phyloP scores from a whole-genome alignment of 53 echinoderm and acorn worm genomes.

The Temnopleurus reevesii region DNA sequence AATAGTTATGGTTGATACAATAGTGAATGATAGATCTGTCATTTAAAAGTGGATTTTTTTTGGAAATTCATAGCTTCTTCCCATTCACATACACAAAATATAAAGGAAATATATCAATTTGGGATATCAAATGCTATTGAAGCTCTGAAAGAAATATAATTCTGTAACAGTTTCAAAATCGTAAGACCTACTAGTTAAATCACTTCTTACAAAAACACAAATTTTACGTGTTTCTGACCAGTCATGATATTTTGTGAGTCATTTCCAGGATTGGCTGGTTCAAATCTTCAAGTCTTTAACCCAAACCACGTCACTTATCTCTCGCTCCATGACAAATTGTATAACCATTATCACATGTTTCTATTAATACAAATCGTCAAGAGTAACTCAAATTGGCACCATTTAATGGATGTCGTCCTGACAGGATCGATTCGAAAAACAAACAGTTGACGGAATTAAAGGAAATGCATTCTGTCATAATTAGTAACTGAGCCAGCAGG shows the following conservation, averaged over 20 bases:
- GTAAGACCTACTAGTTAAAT: too few species aligned
- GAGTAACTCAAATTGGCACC: neutral
- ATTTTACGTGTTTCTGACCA: neutral
- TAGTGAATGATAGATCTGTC: too few species aligned
- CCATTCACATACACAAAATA: too few species aligned
- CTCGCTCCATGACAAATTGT: neutral
- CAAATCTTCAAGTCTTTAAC: neutral
- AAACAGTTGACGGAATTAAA: neutral
- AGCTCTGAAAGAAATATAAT: too few species aligned
- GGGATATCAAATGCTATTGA: too few species aligned
- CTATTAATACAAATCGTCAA: neutral
- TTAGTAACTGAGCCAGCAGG: neutral
- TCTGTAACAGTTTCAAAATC: too few species aligned
- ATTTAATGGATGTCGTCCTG: neutral
- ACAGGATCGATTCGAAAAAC: neutral
- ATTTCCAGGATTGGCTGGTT: neutral
- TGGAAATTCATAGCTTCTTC: too few species aligned
- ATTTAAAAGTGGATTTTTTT: too few species aligned
- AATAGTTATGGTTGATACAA: too few species aligned
- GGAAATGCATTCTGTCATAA: neutral
- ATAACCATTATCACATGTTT: neutral
- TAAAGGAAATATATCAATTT: too few species aligned
- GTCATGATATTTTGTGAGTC: conserved; percentile 24
- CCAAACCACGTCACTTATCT: neutral
- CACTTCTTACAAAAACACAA: neutral